Base-by-base conservation (phyloP, 2,797 vertebrate genomes). In the Glossophaga mutica region DNA sequence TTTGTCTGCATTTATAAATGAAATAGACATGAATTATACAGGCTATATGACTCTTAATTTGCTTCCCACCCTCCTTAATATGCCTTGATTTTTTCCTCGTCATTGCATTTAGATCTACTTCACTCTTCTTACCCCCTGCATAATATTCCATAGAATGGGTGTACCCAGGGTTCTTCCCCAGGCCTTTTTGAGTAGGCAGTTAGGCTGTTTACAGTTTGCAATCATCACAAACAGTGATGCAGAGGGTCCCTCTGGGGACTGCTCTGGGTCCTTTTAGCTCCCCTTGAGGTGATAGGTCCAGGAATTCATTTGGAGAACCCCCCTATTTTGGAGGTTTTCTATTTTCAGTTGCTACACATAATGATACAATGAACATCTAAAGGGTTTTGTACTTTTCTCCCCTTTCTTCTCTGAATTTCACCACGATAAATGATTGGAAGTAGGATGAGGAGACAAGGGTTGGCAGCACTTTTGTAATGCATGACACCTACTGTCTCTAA, bases 1-100 rank as follows among this genome's bases (percentile, higher is more conserved):
- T 86, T 55, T n/a, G 8, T 67, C 84, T 57, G 3, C 55, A 29
- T 88, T 84, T 73, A 91, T 10, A 84, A 78, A 71, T n/a, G 62
- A 34, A 84, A 76, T 26, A 57, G 46, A 57, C 21, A 48, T 32
- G 14, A 32, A 34, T 42, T 68, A 15, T 77, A 21, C 2, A 50
- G 15, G 15, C 4, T 18, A 18, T 55, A 52, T 5, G 14, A 26
- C 44, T 71, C 77, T 55, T 65, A 24, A 34, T 29, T 71, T 70
- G 81, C 7, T 67, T 29, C 83, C 24, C 16, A 18, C n/a, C 6
- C 2, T 46, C 18, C 21, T 78, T 32, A 24, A 5, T 50, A 44
- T 52, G 39, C 6, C 83, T 52, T 70, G 7, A 55, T 29, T 32
- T 8, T 8, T 18, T 39, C 29, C 44, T 55, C 10, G 37, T 65